A percentile compares a stretch with the other conserved stretches of the same genome.
Conservation (phyloP, 2,888 invertebrate genomes). For the Philereme vetulata region DNA sequence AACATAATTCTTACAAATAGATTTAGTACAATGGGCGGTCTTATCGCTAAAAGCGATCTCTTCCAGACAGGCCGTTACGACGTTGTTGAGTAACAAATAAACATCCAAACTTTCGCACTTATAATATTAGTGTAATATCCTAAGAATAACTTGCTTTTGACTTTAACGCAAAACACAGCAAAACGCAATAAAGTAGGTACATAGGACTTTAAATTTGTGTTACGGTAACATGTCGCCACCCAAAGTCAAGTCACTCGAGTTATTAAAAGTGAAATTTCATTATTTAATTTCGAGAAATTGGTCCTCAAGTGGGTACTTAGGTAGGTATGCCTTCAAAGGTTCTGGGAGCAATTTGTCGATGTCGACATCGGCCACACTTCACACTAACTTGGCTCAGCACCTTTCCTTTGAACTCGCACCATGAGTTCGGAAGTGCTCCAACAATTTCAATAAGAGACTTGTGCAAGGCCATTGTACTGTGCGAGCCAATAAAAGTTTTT, state of each 20-base stretch:
- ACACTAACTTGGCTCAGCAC: constrained; percentile 12
- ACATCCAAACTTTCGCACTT: too few relatives aligned
- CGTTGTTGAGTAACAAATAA: too few relatives aligned
- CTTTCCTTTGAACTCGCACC: constrained; percentile 18
- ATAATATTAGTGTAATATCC: too few relatives aligned
- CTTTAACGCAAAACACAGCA: too few relatives aligned
- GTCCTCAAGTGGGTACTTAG: constrained; percentile 2
- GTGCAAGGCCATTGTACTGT: constrained; percentile 1
- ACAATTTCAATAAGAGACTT: constrained; percentile 27
- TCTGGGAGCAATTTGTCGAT: constrained; percentile 19
- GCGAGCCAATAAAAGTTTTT: constrained; percentile 1
- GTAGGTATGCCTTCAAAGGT: constrained; percentile 6
- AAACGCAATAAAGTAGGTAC: too few relatives aligned
- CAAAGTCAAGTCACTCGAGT: not conserved
- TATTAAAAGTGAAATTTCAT: constrained; percentile 5
- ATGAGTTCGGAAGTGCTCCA: constrained; percentile 17
- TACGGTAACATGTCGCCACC: too few relatives aligned
- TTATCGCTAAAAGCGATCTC: too few relatives aligned
- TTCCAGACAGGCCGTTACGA: too few relatives aligned
- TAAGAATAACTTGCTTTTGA: too few relatives aligned
- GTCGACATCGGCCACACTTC: constrained; percentile 8
- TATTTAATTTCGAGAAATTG: constrained; percentile 4
- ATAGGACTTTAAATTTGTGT: too few relatives aligned
- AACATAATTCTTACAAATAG: too few relatives aligned
- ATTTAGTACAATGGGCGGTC: too few relatives aligned